Base-by-base conservation (phyloP, 2,888 invertebrate species). In the Protodeltote pygarga region DNA sequence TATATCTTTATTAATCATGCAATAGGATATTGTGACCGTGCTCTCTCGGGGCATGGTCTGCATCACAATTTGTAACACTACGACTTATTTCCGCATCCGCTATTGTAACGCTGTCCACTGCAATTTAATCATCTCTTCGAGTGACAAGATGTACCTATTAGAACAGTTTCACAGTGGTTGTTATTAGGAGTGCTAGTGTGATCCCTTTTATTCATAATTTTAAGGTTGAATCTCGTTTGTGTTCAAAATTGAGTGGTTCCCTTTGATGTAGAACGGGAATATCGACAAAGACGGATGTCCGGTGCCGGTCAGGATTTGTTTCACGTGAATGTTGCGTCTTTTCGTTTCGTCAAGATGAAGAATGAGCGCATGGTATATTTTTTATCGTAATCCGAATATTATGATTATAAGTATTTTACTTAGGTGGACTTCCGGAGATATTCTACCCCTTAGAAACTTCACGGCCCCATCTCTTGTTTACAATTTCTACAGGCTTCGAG, bases 251-350 rank as follows among this genome's bases (percentile, higher is more conserved):
- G 62, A 72, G 77, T 79, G 77, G 77, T 73, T 87, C 86, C 84
- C 88, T 91, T 91, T 91, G 91, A 91, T 83, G 91, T 91, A 76
- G 86, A 86, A 89, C 86, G 86, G 89, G 90, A 90, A 91, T 89
- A 90, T 89, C 87, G 87, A 86, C 89, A 87, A 89, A 91, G 91
- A 89, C 92, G 92, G 92, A 92, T 84, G 91, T 92, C 92, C 92
- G 92, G 88, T 90, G 85, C 91, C 91, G 92, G 92, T 90, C 89
- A 90, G 91, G 90, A 90, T 90, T 91, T 86, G 85, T 89, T 90
- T 89, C 90, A 89, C 89, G 88, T 87, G 87, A 85, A 68, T 72
- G 74, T 71, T 82, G 77, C 75, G 72, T 66, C 80, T 85, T 73
- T 78, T 77, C 76, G 73, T 57, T 72, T 70, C 67, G 62, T 59